These are phyloP conservation scores for Alethe castanea DNA, from an alignment of 2,113 vertebrate genomes.

Conservation along the genomic window DNA sequence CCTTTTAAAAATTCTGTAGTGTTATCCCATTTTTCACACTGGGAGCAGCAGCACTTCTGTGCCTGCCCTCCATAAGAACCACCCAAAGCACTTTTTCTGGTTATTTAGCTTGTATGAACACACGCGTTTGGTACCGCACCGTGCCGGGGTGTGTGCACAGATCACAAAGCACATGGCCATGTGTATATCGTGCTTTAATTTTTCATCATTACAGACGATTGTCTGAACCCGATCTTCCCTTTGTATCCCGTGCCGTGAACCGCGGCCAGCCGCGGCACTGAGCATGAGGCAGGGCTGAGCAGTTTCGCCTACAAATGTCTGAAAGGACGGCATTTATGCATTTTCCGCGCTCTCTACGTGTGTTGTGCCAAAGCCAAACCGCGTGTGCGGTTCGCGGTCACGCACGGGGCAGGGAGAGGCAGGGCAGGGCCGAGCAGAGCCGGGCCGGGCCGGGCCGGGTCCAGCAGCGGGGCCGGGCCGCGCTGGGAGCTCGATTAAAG, in stretches of 20 bases:
- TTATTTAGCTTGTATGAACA: rapidly evolving
- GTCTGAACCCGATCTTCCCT: background rate
- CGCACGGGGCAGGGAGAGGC: too few species aligned
- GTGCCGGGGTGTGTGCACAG: background rate
- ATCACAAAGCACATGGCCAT: background rate
- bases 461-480: rapidly evolving
- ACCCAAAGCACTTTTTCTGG: rapidly evolving
- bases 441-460: too few species aligned
- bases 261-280: background rate
- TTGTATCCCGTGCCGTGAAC: background rate
- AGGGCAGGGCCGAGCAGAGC: too few species aligned
- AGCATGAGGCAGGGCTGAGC: background rate
- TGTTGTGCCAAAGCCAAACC: rapidly evolving
- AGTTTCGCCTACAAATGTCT: background rate
- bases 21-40: too few species aligned
- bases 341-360: background rate
- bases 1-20: too few species aligned
- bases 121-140: rapidly evolving
- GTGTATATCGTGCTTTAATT: background rate
- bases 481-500: rapidly evolving
- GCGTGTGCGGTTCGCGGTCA: rapidly evolving
- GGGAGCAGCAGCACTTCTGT: too few species aligned
- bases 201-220: background rate
- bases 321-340: background rate
- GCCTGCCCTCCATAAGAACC: rapidly evolving